phyloP scores from a whole-genome alignment of 1,140 invertebrate species.

The Delia radicum region DNA sequence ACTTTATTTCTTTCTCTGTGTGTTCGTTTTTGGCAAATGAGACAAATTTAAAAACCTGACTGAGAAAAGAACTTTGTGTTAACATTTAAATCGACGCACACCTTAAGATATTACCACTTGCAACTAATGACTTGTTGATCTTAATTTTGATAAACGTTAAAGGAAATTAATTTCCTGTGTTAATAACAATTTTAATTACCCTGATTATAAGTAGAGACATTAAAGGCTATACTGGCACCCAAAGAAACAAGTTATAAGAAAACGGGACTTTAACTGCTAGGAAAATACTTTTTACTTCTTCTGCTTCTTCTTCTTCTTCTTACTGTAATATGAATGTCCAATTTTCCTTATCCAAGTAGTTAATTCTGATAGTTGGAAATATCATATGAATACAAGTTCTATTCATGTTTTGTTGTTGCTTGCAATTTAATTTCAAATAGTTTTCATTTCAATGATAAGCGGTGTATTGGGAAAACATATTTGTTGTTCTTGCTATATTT shows the following conservation, averaged over 20 bases:
- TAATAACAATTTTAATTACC: background rate
- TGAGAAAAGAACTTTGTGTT: no score
- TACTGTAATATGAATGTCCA: no score
- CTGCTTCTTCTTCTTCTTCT: no score
- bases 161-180: constrained; percentile 4
- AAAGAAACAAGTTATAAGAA: background rate
- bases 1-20: no score
- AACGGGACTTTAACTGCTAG: background rate
- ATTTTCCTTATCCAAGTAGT: no score
- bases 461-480: background rate
- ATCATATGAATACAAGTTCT: background rate
- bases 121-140: background rate
- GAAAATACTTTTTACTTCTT: background rate
- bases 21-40: no score
- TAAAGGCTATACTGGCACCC: background rate
- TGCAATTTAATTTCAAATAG: no score
- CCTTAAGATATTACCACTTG: no score
- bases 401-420: background rate
- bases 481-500: background rate
- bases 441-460: background rate
- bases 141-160: background rate
- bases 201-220: background rate
- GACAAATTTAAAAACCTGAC: no score
- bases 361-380: background rate
- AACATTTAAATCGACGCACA: no score